Evolutionary conservation across 1,140 invertebrate genomes (phyloP).

Genomic region (Agrypnia vestita): DNA sequence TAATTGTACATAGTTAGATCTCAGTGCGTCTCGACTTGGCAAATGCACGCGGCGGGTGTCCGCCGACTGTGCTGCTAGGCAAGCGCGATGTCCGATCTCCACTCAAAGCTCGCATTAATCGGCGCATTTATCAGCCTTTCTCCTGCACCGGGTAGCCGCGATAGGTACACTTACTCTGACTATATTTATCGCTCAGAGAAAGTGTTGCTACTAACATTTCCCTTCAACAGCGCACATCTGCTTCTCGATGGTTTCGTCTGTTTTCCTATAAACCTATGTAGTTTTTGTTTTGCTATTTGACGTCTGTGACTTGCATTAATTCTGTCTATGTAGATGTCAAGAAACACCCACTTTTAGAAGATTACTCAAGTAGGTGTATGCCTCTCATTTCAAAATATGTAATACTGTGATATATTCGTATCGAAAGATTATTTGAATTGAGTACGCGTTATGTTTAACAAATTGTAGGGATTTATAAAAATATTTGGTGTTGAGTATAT

Average conservation of each 20-base stretch:
- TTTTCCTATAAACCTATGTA: too few relatives aligned
- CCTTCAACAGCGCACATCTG: conserved; percentile 5
- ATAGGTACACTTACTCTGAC: background rate
- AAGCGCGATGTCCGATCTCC: background rate
- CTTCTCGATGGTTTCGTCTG: background rate
- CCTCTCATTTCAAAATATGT: too few relatives aligned
- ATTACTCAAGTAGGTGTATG: too few relatives aligned
- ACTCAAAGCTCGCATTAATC: background rate
- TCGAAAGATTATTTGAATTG: too few relatives aligned
- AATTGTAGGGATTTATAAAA: too few relatives aligned
- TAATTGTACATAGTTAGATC: background rate
- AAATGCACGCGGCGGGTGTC: background rate
- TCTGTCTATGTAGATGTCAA: too few relatives aligned
- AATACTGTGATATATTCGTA: too few relatives aligned
- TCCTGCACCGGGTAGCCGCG: background rate
- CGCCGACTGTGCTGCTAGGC: background rate
- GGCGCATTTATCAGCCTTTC: background rate
- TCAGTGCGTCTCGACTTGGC: background rate
- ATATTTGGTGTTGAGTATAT: too few relatives aligned
- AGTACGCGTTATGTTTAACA: too few relatives aligned
- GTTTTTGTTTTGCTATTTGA: too few relatives aligned
- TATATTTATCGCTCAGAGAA: background rate
- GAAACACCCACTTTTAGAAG: too few relatives aligned
- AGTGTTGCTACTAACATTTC: background rate
- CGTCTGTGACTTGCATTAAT: too few relatives aligned